Evolutionary conservation across 2,797 vertebrate species (phyloP), one percentile per base, ranked within the genome.

Genomic region (Rhincodon typus): DNA sequence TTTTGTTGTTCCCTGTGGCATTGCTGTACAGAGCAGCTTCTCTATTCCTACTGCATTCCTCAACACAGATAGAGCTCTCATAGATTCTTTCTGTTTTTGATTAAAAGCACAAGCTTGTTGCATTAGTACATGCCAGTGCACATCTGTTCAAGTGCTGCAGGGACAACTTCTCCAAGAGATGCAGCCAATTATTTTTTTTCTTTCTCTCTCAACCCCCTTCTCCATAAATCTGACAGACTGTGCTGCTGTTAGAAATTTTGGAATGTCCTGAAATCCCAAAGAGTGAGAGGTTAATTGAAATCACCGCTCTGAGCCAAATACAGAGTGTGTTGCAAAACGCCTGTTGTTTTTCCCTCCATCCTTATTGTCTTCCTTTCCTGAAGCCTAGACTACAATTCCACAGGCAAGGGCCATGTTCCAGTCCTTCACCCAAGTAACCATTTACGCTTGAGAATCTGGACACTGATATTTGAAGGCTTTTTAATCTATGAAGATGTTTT

Each of bases 241-340:
- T 4, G 1, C 72, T 94, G 67, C 46, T 27, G 25, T 53, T 50
- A n/a, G 72, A 77, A 95, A 74, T 27, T 17, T 72, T 50, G 69
- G 27, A 74, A 74, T 50, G 34, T 94, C 23, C 69, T 94, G 42
- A 94, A 74, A 74, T 94, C 42, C 42, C 46, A 50, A 42, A 25
- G 42, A 94, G 15, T 94, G 67, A 70, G 30, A 72, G 46, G 69
- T 94, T 94, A 94, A 94, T 94, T 74, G 53, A 94, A 94, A 94
- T 27, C 69, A 94, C 42, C 50, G 25, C 94, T 74, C 69, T 53
- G 67, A 46, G 70, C 67, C 0, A 46, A 74, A 74, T 74, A 25
- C 70, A 17, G 42, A 74, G 70, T n/a, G 70, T 27, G 17, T 53
- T 53, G 94, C n/a, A n/a, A 30, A 77, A n/a, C 46, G 53, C 53